Evolutionary conservation across 2,113 vertebrate species (phyloP), one percentile per base, ranked within the genome.

Genomic region (Ameiurus melas): DNA sequence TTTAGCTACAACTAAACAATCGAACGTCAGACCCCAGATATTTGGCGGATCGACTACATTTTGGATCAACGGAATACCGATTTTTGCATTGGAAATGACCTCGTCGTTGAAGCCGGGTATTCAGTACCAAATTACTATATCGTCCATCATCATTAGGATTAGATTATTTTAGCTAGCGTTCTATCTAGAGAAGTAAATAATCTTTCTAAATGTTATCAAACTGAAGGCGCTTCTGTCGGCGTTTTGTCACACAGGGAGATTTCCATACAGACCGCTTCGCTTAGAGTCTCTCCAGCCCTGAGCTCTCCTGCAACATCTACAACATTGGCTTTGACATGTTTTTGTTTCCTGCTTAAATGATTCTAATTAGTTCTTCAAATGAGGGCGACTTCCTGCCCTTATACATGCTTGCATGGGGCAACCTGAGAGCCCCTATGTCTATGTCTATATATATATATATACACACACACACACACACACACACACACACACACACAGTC

Each of bases 271-370:
- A 47, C 8, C 17, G 20, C 17, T 27, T 27, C 17, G 12, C 17
- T 27, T 27, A 9, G 6, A 27, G n/a, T 71, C 25, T 83, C 68
- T 36, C 10, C 30, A 82, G 78, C 47, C 9, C 47, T 12, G 66
- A 82, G 70, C 47, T 53, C 58, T 83, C 36, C 57, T 33, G 55
- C 47, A 51, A 10, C 47, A 47, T 25, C 55, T 60, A 73, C 71
- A 53, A 10, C 22, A 58, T 66, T 60, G 68, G 60, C 43, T 55
- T 36, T 79, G 77, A 85, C 77, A 70, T 80, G 85, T 87, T 89
- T 88, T 71, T 75, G 20, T 88, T 89, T 75, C 77, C 86, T 91
- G 89, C 86, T 86, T 91, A 90, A 92, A 89, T 88, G 85, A 90
- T 90, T 79, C 55, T 79, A 84, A 89, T 81, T 83, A 85, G 82